Percentiles rank a stretch among this genome's conserved stretches.
Conservation (phyloP, 2,113 vertebrate genomes). For the Catharus fuscescens region DNA sequence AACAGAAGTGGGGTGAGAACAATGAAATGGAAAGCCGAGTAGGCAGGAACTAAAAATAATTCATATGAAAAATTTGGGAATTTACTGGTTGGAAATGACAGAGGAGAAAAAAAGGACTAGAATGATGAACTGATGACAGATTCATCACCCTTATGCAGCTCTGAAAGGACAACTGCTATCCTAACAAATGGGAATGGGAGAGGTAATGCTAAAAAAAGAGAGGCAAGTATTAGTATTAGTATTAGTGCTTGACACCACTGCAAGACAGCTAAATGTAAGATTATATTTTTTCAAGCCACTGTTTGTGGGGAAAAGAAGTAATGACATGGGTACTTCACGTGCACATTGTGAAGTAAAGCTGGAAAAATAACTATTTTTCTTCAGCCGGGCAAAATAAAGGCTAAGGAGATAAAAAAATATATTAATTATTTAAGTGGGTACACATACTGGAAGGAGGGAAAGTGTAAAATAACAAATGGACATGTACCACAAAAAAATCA, state of each 20-base stretch:
- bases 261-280: background rate
- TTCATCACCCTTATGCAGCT: background rate
- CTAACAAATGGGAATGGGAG: background rate
- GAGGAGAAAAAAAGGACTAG: background rate
- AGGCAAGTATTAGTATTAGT: background rate
- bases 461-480: background rate
- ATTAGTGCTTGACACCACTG: background rate
- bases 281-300: background rate
- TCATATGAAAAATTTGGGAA: background rate
- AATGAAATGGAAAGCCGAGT: slow-evolving; percentile 34
- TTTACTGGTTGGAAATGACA: background rate
- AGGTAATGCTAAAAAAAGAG: background rate
- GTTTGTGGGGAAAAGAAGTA: background rate
- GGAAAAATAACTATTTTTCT: background rate
- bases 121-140: background rate
- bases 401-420: background rate
- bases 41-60: slow-evolving; percentile 41
- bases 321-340: background rate
- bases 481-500: background rate
- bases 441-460: background rate
- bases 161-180: background rate
- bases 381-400: background rate
- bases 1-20: slow-evolving; percentile 43
- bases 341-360: background rate
- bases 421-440: background rate